Percentiles rank a stretch among this genome's conserved stretches.
phyloP scores from a whole-genome alignment of 2,888 invertebrate genomes.

The Scelioninae gen. 2 region DNA sequence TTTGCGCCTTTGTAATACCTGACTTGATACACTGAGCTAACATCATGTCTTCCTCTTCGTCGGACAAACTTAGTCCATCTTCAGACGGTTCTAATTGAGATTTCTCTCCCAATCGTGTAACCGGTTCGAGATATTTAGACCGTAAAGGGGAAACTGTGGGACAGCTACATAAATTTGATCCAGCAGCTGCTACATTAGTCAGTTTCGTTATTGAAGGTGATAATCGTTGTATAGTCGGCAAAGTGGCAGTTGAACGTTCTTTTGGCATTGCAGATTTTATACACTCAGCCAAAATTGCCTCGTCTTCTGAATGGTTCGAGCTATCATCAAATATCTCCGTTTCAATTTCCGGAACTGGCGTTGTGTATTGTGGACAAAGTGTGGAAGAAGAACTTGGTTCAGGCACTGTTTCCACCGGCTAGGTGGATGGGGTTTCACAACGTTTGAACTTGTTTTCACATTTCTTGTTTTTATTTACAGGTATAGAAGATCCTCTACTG shows the following conservation, averaged over 20 bases:
- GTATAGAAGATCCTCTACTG: conserved; percentile 15
- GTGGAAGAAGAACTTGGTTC: conserved; percentile 58
- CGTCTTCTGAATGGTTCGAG: conserved; percentile 80
- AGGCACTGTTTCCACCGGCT: conserved; percentile 65
- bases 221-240: neutral
- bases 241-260: conserved; percentile 68
- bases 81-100: conserved; percentile 75
- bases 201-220: conserved; percentile 57
- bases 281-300: conserved; percentile 81
- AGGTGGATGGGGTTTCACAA: conserved; percentile 67
- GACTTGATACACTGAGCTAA: conserved; percentile 80
- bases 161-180: conserved; percentile 51
- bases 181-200: conserved; percentile 50
- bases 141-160: conserved; percentile 56
- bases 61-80: conserved; percentile 78
- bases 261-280: conserved; percentile 81
- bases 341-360: conserved; percentile 61
- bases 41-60: conserved; percentile 79
- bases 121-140: conserved; percentile 41
- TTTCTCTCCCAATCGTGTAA: conserved; percentile 8
- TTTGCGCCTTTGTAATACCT: conserved; percentile 79
- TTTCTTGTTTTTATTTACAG: conserved; percentile 42
- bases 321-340: conserved; percentile 79
- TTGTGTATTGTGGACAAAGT: conserved; percentile 54
- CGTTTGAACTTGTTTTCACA: conserved; percentile 47